These are phyloP conservation scores for Alentia gelatinosa DNA, from an alignment of 2,888 invertebrate genomes.

Conservation along the genomic window DNA sequence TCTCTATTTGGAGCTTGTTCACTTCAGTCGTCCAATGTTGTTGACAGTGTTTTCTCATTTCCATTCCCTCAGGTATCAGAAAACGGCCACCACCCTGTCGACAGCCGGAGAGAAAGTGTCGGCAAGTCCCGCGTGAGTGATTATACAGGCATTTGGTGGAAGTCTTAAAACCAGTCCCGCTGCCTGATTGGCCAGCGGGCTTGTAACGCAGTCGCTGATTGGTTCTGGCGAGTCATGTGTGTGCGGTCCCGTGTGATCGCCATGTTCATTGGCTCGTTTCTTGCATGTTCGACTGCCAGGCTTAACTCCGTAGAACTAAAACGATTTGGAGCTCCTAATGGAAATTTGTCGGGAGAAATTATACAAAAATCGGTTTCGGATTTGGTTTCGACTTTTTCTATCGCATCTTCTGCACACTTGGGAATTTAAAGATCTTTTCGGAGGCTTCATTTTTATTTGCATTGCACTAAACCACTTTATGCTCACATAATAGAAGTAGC, in stretches of 20 bases:
- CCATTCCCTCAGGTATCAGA: slow-evolving; percentile 45
- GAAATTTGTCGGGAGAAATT: too few species aligned
- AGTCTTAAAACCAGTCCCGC: not conserved
- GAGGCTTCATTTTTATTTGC: too few species aligned
- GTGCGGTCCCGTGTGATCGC: not conserved
- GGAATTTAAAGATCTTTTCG: too few species aligned
- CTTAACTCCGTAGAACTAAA: too few species aligned
- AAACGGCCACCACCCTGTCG: slow-evolving; percentile 44
- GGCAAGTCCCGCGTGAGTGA: slow-evolving; percentile 48
- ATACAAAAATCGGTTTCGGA: too few species aligned
- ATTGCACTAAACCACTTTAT: too few species aligned
- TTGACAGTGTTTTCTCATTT: not conserved
- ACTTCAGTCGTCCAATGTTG: not conserved
- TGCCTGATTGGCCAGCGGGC: not conserved
- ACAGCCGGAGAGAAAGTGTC: slow-evolving; percentile 52
- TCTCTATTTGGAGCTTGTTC: not conserved
- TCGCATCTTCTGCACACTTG: too few species aligned
- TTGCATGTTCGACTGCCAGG: too few species aligned
- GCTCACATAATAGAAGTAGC: too few species aligned
- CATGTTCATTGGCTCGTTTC: not conserved
- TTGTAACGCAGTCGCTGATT: not conserved
- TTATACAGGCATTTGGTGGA: slow-evolving; percentile 21
- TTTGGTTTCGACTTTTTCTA: too few species aligned
- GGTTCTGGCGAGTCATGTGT: not conserved
- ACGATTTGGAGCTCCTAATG: too few species aligned